These are phyloP conservation scores for Solea solea DNA, from an alignment of 2,113 vertebrate genomes.

Conservation along the genomic window DNA sequence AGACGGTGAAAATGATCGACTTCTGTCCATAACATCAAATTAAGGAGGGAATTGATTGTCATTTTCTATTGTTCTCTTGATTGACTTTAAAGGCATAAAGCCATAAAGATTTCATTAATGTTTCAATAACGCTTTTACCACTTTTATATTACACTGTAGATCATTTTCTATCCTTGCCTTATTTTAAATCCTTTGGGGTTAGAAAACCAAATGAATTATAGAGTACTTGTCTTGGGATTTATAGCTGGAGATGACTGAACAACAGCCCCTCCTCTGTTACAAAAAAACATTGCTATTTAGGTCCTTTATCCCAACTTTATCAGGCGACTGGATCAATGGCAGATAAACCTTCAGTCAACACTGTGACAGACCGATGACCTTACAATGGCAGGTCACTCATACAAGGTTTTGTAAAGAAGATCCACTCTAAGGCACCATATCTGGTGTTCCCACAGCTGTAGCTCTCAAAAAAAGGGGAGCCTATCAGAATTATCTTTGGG, in stretches of 20 bases:
- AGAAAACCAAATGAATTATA: not conserved
- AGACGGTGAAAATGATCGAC: not conserved
- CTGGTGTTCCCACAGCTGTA: not conserved
- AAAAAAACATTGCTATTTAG: conserved; percentile 3
- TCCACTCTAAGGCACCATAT: not conserved
- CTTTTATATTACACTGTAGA: too few relatives aligned
- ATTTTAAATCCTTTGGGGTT: not conserved
- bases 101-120: too few relatives aligned
- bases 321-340: conserved; percentile 11
- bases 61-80: not conserved
- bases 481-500: too few relatives aligned
- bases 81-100: not conserved
- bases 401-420: not conserved
- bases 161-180: not conserved
- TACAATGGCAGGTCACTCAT: not conserved
- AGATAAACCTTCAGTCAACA: conserved; percentile 24
- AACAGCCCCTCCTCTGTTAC: conserved; percentile 1
- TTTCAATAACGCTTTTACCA: too few relatives aligned
- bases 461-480: not conserved
- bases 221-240: conserved; percentile 17
- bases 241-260: conserved; percentile 15
- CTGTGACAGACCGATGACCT: conserved; percentile 6
- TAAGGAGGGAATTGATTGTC: not conserved
- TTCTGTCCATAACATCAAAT: not conserved
- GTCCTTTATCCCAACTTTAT: conserved; percentile 17